A percentile compares a stretch with the other conserved stretches of the same genome.
These are phyloP conservation scores for Pituophis catenifer DNA, from an alignment of 2,113 vertebrate species.

Conservation along the genomic window DNA sequence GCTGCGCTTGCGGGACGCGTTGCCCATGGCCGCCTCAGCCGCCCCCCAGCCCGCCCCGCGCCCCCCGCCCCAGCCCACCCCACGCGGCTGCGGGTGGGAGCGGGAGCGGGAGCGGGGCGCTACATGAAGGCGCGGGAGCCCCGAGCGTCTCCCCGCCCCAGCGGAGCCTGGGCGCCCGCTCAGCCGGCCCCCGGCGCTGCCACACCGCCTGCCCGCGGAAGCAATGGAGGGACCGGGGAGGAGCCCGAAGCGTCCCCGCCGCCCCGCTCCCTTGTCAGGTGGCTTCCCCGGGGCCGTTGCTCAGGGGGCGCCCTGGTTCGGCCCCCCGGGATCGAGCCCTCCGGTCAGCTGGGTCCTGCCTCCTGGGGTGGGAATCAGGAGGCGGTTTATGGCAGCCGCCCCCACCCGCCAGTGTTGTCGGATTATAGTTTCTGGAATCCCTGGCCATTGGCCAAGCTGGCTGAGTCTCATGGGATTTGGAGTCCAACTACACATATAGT, in stretches of 20 bases:
- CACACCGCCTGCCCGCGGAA: background rate
- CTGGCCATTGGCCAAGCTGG: background rate
- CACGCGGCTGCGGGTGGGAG: background rate
- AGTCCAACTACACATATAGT: background rate
- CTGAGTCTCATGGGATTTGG: background rate
- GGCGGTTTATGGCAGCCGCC: background rate
- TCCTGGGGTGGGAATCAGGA: background rate
- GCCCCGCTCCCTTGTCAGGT: background rate
- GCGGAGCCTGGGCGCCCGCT: background rate
- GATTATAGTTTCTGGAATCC: background rate
- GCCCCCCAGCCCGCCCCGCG: background rate
- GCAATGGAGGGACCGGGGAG: background rate
- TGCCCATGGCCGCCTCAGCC: conserved; percentile 78
- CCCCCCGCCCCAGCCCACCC: background rate
- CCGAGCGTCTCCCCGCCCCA: background rate
- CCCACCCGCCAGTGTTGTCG: background rate
- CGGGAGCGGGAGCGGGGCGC: conserved; percentile 56
- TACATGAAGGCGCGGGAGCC: conserved; percentile 56
- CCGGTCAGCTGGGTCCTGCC: background rate
- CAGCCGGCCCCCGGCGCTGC: background rate
- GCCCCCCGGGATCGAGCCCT: background rate
- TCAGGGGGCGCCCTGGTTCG: background rate
- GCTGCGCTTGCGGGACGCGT: conserved; percentile 85
- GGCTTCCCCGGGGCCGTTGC: background rate
- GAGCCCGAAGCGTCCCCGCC: background rate